Evolutionary conservation across 2,797 vertebrate species (phyloP).

Genomic region (Hylomyscus alleni): DNA sequence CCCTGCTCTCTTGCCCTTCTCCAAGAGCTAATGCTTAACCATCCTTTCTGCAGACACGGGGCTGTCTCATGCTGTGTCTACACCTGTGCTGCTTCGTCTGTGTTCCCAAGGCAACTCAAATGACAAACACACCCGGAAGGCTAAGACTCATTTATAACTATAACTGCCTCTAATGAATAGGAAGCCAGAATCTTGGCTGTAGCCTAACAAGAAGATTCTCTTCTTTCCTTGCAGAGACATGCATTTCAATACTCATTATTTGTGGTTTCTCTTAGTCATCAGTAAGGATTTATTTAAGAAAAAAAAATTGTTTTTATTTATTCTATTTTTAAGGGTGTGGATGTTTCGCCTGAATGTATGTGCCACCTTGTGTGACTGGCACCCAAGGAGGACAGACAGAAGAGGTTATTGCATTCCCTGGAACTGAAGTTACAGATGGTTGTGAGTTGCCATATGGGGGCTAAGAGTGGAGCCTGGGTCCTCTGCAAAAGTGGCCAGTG

Average conservation of each 20-base stretch:
- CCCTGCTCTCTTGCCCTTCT: neutral
- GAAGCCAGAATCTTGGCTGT: constrained; percentile 25
- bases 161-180: constrained; percentile 30
- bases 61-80: neutral
- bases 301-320: neutral
- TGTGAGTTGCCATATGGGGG: neutral
- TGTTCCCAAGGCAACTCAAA: constrained; percentile 58
- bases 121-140: constrained; percentile 41
- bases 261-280: neutral
- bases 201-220: neutral
- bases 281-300: neutral
- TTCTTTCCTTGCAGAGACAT: neutral
- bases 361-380: neutral
- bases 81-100: neutral
- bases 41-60: neutral
- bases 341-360: neutral
- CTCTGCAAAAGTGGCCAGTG: neutral
- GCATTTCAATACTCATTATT: neutral
- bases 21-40: neutral
- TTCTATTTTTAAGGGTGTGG: neutral
- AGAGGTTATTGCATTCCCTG: no score
- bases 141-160: constrained; percentile 26
- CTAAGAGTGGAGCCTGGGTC: neutral
- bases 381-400: neutral
- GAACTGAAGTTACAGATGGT: neutral